phyloP scores from a whole-genome alignment of 1,140 invertebrate genomes.

The Aporrectodea caliginosa region DNA sequence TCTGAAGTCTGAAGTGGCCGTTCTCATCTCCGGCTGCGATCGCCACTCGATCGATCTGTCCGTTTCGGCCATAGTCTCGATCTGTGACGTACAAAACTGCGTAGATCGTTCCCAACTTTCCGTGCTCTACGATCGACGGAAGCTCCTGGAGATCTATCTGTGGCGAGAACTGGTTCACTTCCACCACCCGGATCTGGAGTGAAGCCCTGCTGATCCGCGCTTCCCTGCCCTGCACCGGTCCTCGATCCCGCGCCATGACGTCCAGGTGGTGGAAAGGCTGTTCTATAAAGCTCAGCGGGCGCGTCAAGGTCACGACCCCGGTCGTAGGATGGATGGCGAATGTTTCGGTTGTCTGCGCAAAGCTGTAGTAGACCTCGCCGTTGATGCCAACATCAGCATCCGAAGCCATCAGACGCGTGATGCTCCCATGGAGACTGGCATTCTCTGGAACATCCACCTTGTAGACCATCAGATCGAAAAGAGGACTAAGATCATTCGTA shows the following conservation, averaged over 20 bases:
- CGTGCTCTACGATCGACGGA: conserved; percentile 74
- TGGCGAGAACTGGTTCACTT: conserved; percentile 80
- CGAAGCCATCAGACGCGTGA: conserved; percentile 67
- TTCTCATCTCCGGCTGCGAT: conserved; percentile 77
- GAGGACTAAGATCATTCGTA: conserved; percentile 84
- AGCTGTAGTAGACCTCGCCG: conserved; percentile 93
- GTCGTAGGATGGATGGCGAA: conserved; percentile 89
- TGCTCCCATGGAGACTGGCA: conserved; percentile 68
- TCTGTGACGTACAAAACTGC: conserved; percentile 82
- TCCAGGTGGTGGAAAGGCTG: conserved; percentile 64
- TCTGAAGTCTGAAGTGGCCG: conserved; percentile 72
- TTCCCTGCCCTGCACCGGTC: conserved; percentile 61
- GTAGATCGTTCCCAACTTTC: conserved; percentile 59
- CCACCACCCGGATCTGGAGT: conserved; percentile 72
- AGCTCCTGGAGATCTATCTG: conserved; percentile 72
- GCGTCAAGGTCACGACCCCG: conserved; percentile 78
- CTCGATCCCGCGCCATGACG: conserved; percentile 78
- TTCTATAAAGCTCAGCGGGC: conserved; percentile 61
- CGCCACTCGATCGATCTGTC: conserved; percentile 74
- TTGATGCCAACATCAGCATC: conserved; percentile 91
- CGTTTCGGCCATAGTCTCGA: conserved; percentile 75
- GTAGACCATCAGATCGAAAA: conserved; percentile 84
- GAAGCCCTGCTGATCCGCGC: conserved; percentile 65
- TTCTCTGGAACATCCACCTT: conserved; percentile 84
- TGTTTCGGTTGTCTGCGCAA: conserved; percentile 73